Evolutionary conservation across 2,888 invertebrate species (phyloP), one percentile per base, ranked within the genome.

Genomic region (Andrena flavipes): DNA sequence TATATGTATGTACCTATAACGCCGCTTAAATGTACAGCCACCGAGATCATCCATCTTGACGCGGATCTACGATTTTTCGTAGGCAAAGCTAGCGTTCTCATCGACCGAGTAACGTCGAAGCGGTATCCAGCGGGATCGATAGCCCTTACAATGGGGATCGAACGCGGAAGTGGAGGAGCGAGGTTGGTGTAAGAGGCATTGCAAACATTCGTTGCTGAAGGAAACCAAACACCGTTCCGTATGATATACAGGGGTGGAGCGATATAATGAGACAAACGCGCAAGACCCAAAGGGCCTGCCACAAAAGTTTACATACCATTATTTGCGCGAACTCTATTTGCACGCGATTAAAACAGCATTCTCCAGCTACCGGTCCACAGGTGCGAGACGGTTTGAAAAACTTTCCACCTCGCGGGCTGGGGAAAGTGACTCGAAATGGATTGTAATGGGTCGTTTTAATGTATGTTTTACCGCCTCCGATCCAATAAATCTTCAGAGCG

Each of bases 11-110:
- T 42, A 42, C 42, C 42, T 42, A 42, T 82, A 79, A 82, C 84
- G 75, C 83, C 83, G 80, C 84, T 89, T 85, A 87, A 88, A 85
- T 84, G 89, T 85, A 84, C 80, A 86, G 83, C 76, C 81, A 79
- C 79, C 82, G 60, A 78, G 81, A 84, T 88, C 89, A 84, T 88
- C 88, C 78, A 80, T 84, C 82, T 75, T 79, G 60, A 33, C n/a
- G 49, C 51, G 60, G 64, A 82, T 76, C 51, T 35, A 56, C 80
- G 76, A 86, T 84, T 69, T 69, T 82, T 70, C 70, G 30, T 68
- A 49, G 42, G 51, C 35, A 42, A 62, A 76, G 49, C 26, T 49
- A n/a, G 26, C 59, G n/a, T 71, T 67, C 68, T 69, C 69, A 63
- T 48, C 48, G 13, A 42, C 6, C 56, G 54, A 62, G 49, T 62